Percentiles rank a stretch among this genome's conserved stretches.
Evolutionary conservation across 2,113 vertebrate genomes (phyloP).

Genomic region (Riparia riparia): DNA sequence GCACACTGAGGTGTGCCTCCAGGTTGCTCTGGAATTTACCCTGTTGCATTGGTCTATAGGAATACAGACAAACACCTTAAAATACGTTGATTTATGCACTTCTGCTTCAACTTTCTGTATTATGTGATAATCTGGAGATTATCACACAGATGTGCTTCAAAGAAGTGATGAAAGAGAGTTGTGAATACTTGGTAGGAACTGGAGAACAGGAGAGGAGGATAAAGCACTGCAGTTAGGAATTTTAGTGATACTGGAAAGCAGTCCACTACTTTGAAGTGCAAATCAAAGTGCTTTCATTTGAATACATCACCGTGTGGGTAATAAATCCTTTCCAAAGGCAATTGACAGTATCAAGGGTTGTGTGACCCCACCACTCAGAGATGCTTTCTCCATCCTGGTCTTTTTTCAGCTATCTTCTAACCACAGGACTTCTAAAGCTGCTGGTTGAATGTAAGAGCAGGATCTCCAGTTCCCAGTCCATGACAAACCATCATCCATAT

Average conservation of each 20-base stretch:
- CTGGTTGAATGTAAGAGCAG: neutral
- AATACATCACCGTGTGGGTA: accelerated
- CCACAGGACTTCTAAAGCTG: neutral
- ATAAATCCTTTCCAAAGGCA: neutral
- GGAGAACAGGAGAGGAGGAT: neutral
- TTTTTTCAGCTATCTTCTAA: neutral
- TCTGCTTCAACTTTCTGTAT: neutral
- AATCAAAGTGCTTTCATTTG: neutral
- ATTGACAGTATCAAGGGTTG: neutral
- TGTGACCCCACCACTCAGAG: neutral
- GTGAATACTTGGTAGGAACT: neutral
- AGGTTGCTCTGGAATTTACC: neutral
- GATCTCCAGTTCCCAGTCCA: neutral
- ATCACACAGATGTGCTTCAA: neutral
- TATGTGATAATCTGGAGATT: neutral
- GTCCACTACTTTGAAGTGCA: neutral
- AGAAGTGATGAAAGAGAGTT: neutral
- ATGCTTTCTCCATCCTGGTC: neutral
- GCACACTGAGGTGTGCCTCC: neutral
- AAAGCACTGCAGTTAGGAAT: neutral
- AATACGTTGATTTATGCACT: neutral
- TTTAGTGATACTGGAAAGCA: neutral
- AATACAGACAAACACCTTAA: neutral
- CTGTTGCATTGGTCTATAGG: neutral
- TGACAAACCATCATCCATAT: neutral